A percentile compares a stretch with the other conserved stretches of the same genome.
Evolutionary conservation across 2,888 invertebrate species (phyloP).

Genomic region (Tinea semifulvella): DNA sequence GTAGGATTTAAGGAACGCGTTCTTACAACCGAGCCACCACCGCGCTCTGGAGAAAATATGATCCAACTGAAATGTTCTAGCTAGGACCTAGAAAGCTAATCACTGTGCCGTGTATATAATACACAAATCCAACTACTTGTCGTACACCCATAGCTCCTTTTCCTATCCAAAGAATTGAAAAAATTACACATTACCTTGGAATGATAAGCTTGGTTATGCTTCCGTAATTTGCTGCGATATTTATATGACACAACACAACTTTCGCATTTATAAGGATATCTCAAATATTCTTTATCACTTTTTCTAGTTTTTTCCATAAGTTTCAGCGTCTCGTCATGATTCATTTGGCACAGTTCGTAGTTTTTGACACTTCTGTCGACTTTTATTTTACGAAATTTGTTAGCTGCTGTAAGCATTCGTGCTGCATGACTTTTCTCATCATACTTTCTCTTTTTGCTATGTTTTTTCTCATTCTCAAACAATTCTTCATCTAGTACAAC

Average conservation of each 20-base stretch:
- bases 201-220: conserved; percentile 1
- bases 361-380: background rate
- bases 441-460: background rate
- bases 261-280: conserved; percentile 10
- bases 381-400: background rate
- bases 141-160: too few relatives aligned
- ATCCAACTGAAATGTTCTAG: too few relatives aligned
- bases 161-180: too few relatives aligned
- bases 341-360: background rate
- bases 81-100: too few relatives aligned
- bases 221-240: background rate
- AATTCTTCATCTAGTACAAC: background rate
- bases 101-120: too few relatives aligned
- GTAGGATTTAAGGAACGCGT: too few relatives aligned
- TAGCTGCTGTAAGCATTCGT: background rate
- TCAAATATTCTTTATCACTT: background rate
- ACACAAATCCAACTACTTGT: too few relatives aligned
- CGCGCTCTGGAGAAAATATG: too few relatives aligned
- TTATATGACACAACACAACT: conserved; percentile 3
- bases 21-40: too few relatives aligned
- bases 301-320: background rate
- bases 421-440: background rate
- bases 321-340: background rate
- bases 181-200: too few relatives aligned
- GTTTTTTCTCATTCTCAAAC: background rate